Evolutionary conservation across 2,113 vertebrate species (phyloP), one percentile per base, ranked within the genome.

Genomic region (Menidia beryllina): DNA sequence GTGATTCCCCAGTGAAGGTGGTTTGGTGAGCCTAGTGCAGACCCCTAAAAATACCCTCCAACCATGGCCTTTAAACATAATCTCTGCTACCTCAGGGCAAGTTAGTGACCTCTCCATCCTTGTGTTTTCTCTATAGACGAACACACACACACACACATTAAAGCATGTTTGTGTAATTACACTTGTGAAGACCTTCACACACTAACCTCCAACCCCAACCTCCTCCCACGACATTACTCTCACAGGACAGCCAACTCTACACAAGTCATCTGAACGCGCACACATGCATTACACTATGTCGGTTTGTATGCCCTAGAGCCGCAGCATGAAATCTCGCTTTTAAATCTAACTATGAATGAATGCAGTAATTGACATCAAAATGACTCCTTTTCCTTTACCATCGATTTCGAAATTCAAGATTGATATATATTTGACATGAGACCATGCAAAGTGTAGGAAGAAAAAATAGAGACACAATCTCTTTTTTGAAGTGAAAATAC

Each of bases 51-150:
- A 77, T 57, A 2, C 63, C 65, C 59, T 79, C 51, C 64, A 61
- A 57, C 69, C 68, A 60, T 84, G 77, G n/a, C 76, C 74, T 81
- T 83, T 79, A 53, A 70, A 64, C 64, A 54, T 58, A 34, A 61
- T 52, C 27, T 59, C 61, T 59, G 39, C 43, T 60, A 50, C 80
- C 68, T 5, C 20, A 17, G 61, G 77, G 36, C 15, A 53, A 41
- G 60, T 54, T 7, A 34, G 51, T 85, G 82, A 90, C 82, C 85
- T 78, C 81, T 70, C 26, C 65, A 68, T 81, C 34, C 63, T 61
- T 21, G 23, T 21, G 39, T 27, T 50, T 56, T 30, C 47, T 66
- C 61, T 56, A 36, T 65, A 71, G 64, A 71, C 59, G 61, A 56
- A 66, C 63, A 66, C 19, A 62, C n/a, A 66, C 19, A 62, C n/a